A percentile compares a stretch with the other conserved stretches of the same genome.
Evolutionary conservation across 2,797 vertebrate species (phyloP).

Genomic region (Brachyrhaphis roseni): DNA sequence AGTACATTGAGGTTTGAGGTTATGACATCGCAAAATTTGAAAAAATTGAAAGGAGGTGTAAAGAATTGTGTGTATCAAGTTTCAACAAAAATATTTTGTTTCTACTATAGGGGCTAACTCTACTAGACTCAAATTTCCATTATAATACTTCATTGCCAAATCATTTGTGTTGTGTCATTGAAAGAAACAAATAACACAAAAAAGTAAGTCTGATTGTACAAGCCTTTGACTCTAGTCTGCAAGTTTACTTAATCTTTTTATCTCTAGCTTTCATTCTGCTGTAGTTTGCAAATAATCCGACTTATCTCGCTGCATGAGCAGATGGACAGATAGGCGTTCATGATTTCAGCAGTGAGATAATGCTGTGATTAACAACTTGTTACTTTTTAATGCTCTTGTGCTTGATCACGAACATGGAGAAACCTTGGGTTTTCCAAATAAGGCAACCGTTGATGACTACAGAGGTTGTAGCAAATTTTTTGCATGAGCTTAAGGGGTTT

Average conservation of each 20-base stretch:
- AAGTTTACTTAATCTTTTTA: background rate
- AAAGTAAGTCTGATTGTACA: background rate
- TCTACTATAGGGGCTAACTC: too few relatives aligned
- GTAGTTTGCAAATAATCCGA: conserved; percentile 48
- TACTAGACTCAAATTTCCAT: background rate
- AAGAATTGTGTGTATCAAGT: background rate
- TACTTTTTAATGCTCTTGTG: background rate
- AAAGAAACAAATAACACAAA: background rate
- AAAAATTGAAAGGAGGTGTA: background rate
- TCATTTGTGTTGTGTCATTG: background rate
- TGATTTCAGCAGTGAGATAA: conserved; percentile 42
- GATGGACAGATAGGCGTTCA: conserved; percentile 44
- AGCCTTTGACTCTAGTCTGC: background rate
- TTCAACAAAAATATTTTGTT: background rate
- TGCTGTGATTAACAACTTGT: conserved; percentile 26
- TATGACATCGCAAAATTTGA: background rate
- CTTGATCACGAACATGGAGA: background rate
- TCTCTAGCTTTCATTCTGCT: background rate
- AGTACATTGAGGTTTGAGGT: background rate
- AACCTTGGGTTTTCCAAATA: background rate
- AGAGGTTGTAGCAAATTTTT: background rate
- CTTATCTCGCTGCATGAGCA: conserved; percentile 58
- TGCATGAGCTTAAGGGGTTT: background rate
- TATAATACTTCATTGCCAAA: background rate
- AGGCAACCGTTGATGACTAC: background rate